phyloP scores from a whole-genome alignment of 1,140 invertebrate species.

The Brachystomella parvula region DNA sequence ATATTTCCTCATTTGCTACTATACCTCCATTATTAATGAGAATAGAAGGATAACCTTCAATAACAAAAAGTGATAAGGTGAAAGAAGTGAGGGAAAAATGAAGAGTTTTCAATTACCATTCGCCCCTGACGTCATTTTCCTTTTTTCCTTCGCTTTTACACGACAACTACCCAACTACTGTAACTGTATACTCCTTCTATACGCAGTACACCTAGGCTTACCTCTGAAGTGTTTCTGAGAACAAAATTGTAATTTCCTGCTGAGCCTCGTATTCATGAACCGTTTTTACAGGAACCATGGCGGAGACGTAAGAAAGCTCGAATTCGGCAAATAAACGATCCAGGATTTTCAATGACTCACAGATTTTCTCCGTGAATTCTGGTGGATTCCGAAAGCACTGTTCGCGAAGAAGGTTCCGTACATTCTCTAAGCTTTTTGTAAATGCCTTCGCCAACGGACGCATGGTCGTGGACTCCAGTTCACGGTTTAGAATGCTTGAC shows the following conservation, averaged over 20 bases:
- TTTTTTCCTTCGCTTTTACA: neutral
- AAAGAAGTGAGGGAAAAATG: too few relatives aligned
- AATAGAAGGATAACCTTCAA: too few relatives aligned
- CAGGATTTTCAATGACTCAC: slow-evolving; percentile 84
- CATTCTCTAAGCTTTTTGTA: slow-evolving; percentile 86
- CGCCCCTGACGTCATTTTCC: neutral
- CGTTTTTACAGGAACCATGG: slow-evolving; percentile 97
- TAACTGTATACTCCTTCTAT: neutral
- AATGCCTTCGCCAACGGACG: slow-evolving; percentile 91
- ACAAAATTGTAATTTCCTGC: slow-evolving; percentile 90
- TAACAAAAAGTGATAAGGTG: too few relatives aligned
- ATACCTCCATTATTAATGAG: too few relatives aligned
- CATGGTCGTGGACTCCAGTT: slow-evolving; percentile 89
- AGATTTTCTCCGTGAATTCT: slow-evolving; percentile 64
- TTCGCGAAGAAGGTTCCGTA: slow-evolving; percentile 79
- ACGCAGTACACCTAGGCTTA: slow-evolving; percentile 33
- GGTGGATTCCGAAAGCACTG: slow-evolving; percentile 55
- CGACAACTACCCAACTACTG: neutral
- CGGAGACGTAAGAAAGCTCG: slow-evolving; percentile 94
- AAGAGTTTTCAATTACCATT: too few relatives aligned
- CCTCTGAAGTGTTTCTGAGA: slow-evolving; percentile 87
- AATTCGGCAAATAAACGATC: slow-evolving; percentile 94
- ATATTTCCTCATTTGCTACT: too few relatives aligned
- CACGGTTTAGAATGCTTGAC: slow-evolving; percentile 94
- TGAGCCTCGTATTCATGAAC: slow-evolving; percentile 93